Base-by-base conservation (phyloP, 2,888 invertebrate species). In the Watsonalla binaria region DNA sequence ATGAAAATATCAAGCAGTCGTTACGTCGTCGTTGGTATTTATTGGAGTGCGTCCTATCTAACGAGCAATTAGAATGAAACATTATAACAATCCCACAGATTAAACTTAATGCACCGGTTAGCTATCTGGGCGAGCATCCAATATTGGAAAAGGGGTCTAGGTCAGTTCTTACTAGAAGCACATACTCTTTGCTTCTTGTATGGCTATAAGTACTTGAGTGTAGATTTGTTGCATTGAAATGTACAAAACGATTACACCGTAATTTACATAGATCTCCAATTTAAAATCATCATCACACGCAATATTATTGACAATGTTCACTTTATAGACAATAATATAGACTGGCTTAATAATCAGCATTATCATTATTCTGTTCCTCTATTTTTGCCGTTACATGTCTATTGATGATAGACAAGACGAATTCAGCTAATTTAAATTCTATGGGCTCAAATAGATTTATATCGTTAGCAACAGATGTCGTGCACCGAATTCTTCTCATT, bases 141-240 rank as follows among this genome's bases (percentile, higher is more conserved):
- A 86, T 65, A 68, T 74, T 64, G 62, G 63, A 66, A 84, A 82
- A 70, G 73, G 59, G 85, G 85, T 86, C 86, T 85, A 84, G 86
- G 86, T 76, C 84, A 65, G 55, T 59, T 68, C 70, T 49, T 49
- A 15, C 42, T 42, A 54, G 57, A 63, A 59, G 58, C 58, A 57
- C 60, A 55, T 57, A 55, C 55, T 53, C 51, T 54, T 53, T 11
- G 11, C 5, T 11, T 11, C 5, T 42, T 8, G 8, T 8, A 8
- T 42, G 11, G 5, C 9, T 42, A 11, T 8, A 11, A 8, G 42
- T 42, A 11, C 11, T 24, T 24, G 24, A 24, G 4, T 24, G 24
- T 24, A 24, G 24, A 24, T 1, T n/a, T n/a, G n/a, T n/a, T 24
- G 4, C 24, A 24, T 24, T 24, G 24, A 24, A 24, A 24, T 1